Percentiles rank a stretch among this genome's conserved stretches.
phyloP scores from a whole-genome alignment of 1,140 invertebrate species.

The Amphibalanus amphitrite region DNA sequence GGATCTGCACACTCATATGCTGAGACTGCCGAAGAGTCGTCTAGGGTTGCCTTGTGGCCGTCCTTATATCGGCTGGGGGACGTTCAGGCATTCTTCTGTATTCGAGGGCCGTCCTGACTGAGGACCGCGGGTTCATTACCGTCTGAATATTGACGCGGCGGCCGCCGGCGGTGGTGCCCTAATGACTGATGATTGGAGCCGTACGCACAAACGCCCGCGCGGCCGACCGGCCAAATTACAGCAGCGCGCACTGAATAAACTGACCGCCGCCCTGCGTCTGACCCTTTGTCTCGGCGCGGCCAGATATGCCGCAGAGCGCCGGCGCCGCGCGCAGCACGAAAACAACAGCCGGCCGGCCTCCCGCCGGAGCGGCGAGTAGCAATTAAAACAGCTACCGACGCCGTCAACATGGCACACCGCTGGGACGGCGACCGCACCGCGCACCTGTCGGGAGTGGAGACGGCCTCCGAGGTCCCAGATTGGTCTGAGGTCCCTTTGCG shows the following conservation, averaged over 20 bases:
- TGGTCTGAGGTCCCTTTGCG: no score
- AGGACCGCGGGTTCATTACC: neutral
- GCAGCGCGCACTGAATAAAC: neutral
- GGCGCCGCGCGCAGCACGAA: neutral
- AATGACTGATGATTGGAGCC: neutral
- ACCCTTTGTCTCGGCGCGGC: neutral
- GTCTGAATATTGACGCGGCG: neutral
- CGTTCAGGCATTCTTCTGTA: no score
- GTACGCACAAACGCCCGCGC: neutral
- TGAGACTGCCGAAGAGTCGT: no score
- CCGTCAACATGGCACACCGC: no score
- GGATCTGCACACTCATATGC: no score
- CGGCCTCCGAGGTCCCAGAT: no score
- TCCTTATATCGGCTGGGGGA: no score
- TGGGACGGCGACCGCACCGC: no score
- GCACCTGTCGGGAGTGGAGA: no score
- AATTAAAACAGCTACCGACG: neutral
- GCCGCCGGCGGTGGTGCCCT: neutral
- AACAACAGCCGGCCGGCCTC: neutral
- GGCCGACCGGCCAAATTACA: neutral
- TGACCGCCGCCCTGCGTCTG: no score
- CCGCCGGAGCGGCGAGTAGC: neutral
- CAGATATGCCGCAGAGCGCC: neutral
- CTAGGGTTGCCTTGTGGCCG: no score
- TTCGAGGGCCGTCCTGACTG: no score